A percentile compares a stretch with the other conserved stretches of the same genome.
Evolutionary conservation across 2,797 vertebrate genomes (phyloP).

Genomic region (Botia almorhae): DNA sequence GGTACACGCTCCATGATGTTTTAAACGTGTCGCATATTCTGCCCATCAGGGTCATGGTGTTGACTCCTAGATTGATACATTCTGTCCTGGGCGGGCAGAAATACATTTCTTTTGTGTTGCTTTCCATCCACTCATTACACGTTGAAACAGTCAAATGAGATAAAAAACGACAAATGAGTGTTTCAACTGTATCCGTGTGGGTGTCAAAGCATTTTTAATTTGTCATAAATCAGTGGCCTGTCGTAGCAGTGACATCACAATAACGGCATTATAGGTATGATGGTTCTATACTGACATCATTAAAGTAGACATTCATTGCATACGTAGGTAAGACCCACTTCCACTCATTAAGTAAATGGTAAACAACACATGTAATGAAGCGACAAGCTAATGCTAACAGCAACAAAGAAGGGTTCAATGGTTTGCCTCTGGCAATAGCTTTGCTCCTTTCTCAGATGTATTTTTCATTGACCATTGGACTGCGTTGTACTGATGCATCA

Average conservation of each 20-base stretch:
- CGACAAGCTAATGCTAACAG: slow-evolving; percentile 16
- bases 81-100: slow-evolving; percentile 88
- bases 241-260: slow-evolving; percentile 90
- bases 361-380: slow-evolving; percentile 73
- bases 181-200: slow-evolving; percentile 87
- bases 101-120: slow-evolving; percentile 84
- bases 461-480: slow-evolving; percentile 73
- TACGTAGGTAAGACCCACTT: slow-evolving; percentile 83
- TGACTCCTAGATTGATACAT: slow-evolving; percentile 83
- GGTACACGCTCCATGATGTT: slow-evolving; percentile 90
- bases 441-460: slow-evolving; percentile 68
- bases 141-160: slow-evolving; percentile 80
- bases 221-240: slow-evolving; percentile 86
- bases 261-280: slow-evolving; percentile 79
- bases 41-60: slow-evolving; percentile 88
- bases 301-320: slow-evolving; percentile 73
- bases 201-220: slow-evolving; percentile 86
- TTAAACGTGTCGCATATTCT: slow-evolving; percentile 86
- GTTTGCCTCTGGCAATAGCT: slow-evolving; percentile 67
- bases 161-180: slow-evolving; percentile 68
- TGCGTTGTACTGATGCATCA: slow-evolving; percentile 76
- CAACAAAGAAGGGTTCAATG: slow-evolving; percentile 72
- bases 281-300: slow-evolving; percentile 80
- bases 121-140: slow-evolving; percentile 87
- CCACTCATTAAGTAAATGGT: slow-evolving; percentile 87